Percentiles rank a stretch among this genome's conserved stretches.
Evolutionary conservation across 2,888 invertebrate species (phyloP).

Genomic region (Ochropacha duplaris): DNA sequence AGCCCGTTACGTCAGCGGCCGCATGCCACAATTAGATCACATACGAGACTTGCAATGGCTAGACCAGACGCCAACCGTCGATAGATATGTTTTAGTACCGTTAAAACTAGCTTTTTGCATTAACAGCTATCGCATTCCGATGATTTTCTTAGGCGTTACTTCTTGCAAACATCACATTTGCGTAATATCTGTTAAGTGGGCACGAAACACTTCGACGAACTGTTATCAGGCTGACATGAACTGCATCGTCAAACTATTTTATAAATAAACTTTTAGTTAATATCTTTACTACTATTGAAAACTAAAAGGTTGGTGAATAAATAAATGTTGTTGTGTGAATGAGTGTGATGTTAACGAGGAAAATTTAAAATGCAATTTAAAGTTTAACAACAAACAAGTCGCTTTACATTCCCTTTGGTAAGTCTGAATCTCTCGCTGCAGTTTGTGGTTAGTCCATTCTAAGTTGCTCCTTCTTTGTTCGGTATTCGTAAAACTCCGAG

Average conservation of each 20-base stretch:
- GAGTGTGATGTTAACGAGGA: slow-evolving; percentile 63
- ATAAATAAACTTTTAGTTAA: too few species aligned
- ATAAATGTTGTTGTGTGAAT: slow-evolving; percentile 44
- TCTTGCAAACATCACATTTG: slow-evolving; percentile 40
- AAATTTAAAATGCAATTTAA: slow-evolving; percentile 80
- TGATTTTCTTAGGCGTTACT: slow-evolving; percentile 39
- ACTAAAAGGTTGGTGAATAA: slow-evolving; percentile 25
- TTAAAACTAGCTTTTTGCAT: slow-evolving; percentile 69
- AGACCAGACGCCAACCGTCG: slow-evolving; percentile 66
- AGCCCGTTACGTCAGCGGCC: slow-evolving; percentile 76
- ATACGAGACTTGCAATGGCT: slow-evolving; percentile 67
- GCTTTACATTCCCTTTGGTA: slow-evolving; percentile 74
- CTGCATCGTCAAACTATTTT: not conserved
- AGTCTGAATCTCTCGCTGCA: slow-evolving; percentile 61
- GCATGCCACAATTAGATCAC: slow-evolving; percentile 79
- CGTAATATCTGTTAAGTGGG: slow-evolving; percentile 29
- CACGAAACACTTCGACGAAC: slow-evolving; percentile 14
- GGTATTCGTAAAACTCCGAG: slow-evolving; percentile 48
- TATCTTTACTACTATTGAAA: not conserved
- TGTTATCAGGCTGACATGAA: not conserved
- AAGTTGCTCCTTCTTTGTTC: slow-evolving; percentile 58
- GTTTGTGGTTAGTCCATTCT: slow-evolving; percentile 62
- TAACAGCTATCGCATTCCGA: slow-evolving; percentile 49
- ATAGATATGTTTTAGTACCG: slow-evolving; percentile 71
- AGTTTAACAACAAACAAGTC: slow-evolving; percentile 69